Evolutionary conservation across 30 jellyfish, hydroid and myxozoan genomes (phyloP), one percentile per base, ranked within the genome.

Genomic region (Chrysaora quinquecirrha): DNA sequence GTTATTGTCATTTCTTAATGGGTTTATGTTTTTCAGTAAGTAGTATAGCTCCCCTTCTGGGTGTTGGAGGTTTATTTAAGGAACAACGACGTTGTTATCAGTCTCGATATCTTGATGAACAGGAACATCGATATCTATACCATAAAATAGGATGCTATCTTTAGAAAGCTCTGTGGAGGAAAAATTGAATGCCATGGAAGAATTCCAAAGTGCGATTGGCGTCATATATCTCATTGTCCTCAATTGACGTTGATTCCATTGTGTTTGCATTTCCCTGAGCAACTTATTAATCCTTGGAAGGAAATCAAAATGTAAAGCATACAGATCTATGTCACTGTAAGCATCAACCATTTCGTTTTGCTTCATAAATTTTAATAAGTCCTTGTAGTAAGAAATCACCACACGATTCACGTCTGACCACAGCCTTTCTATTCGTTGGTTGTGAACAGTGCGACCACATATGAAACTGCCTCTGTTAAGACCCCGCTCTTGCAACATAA

Each of bases 371-470:
- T 56, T 16, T 61, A 80, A 80, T 48, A 80, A 10, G 18, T 32
- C 83, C 14, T 43, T 34, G 75, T 64, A 80, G 73, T 11, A 25
- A 12, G 22, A 34, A 34, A 19, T 47, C 19, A 66, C 83, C 52
- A 80, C 46, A 14, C 87, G 73, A 19, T 82, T 68, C 19, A 82
- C 93, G 32, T 84, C 89, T 20, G 46, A 47, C 95, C 95, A 84
- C 48, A 84, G 64, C 52, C 89, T 34, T 25, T 84, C 89, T 16
- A 72, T 84, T 1, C 84, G 50, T 46, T 54, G 83, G 68, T 84
- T 84, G 69, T 72, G 95, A 3, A 72, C 95, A 12, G 65, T 28
- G 48, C 79, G 43, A 3, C 93, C 93, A 22, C 27, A n/a, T 23
- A 83, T 83, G 33, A 83, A 62, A 48, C 93, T 83, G 7, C 87